Base-by-base conservation (phyloP, 2,797 vertebrate genomes). In the Malacoctenus gilli region DNA sequence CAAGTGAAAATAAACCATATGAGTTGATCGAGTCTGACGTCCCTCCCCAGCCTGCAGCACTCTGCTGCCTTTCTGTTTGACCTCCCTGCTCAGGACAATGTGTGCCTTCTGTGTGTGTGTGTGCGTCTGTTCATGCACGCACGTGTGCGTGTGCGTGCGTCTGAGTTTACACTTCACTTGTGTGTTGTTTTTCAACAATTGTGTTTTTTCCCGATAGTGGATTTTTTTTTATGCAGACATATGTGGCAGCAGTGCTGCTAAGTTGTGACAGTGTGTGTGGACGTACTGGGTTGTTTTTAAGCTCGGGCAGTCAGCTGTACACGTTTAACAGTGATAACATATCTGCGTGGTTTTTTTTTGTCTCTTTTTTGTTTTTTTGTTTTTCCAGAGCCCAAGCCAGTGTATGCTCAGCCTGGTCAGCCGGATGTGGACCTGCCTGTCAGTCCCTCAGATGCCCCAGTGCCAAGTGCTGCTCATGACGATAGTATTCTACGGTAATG, bases 391-490 rank as follows among this genome's bases (percentile, higher is more conserved):
- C 96, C 96, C 59, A 99, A 99, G 72, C 97, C 97, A 12, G 95
- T 99, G 38, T 99, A 98, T 59, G 96, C 97, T 57, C 97, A 99
- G 80, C 94, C 95, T 38, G 97, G 97, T 46, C 97, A 99, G 79
- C 97, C 97, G 37, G 97, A 99, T 25, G 97, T 99, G 67, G 97
- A 99, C 89, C 92, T 99, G 73, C 97, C 97, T 8, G 96, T 98
- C 62, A 98, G 97, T 82, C 97, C 96, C 2, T 94, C 97, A 54
- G 96, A 98, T 59, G 96, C 96, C 44, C 94, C 96, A 30, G 91
- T 95, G 43, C 95, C 95, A 62, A 96, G 91, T 47, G 94, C 93
- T 67, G 90, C 94, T 21, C 96, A 97, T 16, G 97, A 99, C 63
- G 97, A 98, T 59, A 94, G 96, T 67, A 95, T 99, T 80, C 91